Conservation (phyloP, 1,140 invertebrate species). For the Rhyzopertha dominica region DNA sequence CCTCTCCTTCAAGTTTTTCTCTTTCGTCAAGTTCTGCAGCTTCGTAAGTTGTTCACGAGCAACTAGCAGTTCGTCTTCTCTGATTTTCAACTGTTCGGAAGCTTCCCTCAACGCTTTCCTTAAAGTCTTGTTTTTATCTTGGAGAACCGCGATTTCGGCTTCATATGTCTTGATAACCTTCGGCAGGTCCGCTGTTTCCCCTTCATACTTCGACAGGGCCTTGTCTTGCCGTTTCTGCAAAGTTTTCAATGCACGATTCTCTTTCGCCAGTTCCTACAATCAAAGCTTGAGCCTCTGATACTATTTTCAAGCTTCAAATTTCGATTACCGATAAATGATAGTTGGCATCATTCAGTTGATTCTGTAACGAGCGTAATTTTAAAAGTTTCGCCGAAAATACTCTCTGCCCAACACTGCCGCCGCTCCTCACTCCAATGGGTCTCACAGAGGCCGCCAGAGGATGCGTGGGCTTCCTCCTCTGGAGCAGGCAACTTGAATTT, state of each 20-base stretch:
- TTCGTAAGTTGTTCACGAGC: constrained; percentile 64
- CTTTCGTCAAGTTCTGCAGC: constrained; percentile 52
- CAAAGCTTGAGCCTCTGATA: constrained; percentile 11
- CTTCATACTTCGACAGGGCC: constrained; percentile 65
- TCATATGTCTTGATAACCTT: constrained; percentile 65
- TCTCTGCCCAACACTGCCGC: constrained; percentile 55
- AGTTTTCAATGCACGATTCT: constrained; percentile 66
- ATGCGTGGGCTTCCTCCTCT: constrained; percentile 38
- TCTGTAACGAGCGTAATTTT: constrained; percentile 68
- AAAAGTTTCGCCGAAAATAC: constrained; percentile 71
- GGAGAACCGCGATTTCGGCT: constrained; percentile 68
- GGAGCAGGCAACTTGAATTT: constrained; percentile 41
- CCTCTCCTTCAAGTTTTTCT: constrained; percentile 65
- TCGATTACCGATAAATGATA: constrained; percentile 63
- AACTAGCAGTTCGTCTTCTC: constrained; percentile 58
- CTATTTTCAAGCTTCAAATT: constrained; percentile 17
- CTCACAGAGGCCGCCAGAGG: constrained; percentile 30
- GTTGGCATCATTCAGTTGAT: constrained; percentile 72
- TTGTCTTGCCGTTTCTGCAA: constrained; percentile 71
- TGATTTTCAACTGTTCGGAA: constrained; percentile 58
- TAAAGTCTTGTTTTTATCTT: constrained; percentile 62
- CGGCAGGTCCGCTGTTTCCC: constrained; percentile 67
- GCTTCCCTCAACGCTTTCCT: constrained; percentile 57
- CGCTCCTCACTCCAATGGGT: constrained; percentile 17
- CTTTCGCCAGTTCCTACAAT: constrained; percentile 64